Conservation (phyloP, 1,140 invertebrate species). For the Drosophila mayri region DNA sequence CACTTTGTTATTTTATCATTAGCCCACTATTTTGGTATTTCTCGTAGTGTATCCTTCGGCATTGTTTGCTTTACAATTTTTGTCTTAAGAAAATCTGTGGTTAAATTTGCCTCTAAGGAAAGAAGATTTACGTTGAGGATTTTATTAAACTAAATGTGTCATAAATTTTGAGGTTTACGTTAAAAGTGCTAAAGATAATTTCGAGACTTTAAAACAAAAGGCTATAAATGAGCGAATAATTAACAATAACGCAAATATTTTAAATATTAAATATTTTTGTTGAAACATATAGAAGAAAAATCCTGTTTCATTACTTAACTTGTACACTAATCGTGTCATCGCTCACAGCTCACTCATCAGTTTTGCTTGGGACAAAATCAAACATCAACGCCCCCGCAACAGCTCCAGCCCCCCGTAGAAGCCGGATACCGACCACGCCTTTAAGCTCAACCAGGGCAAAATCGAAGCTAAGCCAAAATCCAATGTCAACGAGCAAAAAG, state of each 20-base stretch:
- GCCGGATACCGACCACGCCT: constrained; percentile 31
- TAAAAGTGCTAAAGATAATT: neutral
- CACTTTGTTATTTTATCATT: constrained; percentile 49
- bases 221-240: neutral
- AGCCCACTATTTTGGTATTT: constrained; percentile 5
- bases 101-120: neutral
- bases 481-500: constrained; percentile 63
- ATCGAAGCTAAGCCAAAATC: constrained; percentile 52
- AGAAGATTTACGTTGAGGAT: neutral
- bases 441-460: constrained; percentile 60
- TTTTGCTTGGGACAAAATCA: constrained; percentile 17
- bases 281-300: neutral
- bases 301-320: constrained; percentile 27
- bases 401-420: neutral
- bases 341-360: constrained; percentile 49
- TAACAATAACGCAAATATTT: neutral
- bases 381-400: constrained; percentile 1
- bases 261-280: neutral
- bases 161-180: too few species aligned
- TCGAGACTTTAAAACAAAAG: too few species aligned
- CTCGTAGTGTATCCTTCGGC: neutral
- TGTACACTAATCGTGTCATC: constrained; percentile 43
- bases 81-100: neutral
- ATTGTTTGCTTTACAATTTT: constrained; percentile 12
- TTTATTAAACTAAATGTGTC: too few species aligned